Evolutionary conservation across 2,113 vertebrate species (phyloP).

Genomic region (Sisor rabdophorus): DNA sequence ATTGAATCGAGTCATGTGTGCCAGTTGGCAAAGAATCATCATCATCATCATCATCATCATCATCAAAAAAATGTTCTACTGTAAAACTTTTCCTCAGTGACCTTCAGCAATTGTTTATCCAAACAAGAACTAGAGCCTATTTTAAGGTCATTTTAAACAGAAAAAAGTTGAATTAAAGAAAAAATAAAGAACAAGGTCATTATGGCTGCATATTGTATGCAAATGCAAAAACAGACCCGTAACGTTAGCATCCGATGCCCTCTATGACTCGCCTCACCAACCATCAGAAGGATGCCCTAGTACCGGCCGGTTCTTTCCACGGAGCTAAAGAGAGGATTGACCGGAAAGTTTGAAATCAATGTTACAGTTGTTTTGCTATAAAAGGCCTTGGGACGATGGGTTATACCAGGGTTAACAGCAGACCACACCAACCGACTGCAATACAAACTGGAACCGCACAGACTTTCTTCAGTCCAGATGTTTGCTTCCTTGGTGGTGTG

Average conservation of each 20-base stretch:
- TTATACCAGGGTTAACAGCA: background rate
- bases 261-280: background rate
- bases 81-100: background rate
- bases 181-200: background rate
- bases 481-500: background rate
- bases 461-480: background rate
- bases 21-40: no score
- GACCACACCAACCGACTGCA: background rate
- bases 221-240: background rate
- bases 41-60: no score
- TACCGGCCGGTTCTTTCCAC: background rate
- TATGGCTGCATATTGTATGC: background rate
- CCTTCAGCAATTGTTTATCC: background rate
- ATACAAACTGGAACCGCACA: background rate
- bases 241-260: background rate
- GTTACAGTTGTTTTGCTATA: conserved; percentile 11
- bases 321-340: conserved; percentile 1
- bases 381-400: background rate
- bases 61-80: background rate
- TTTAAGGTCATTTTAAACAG: background rate
- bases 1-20: no score
- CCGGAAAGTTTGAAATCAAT: conserved; percentile 9
- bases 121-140: background rate
- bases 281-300: background rate
- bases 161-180: no score